These are phyloP conservation scores for Patiria miniata DNA, from an alignment of 35 echinoderm and acorn worm genomes.

Conservation along the genomic window DNA sequence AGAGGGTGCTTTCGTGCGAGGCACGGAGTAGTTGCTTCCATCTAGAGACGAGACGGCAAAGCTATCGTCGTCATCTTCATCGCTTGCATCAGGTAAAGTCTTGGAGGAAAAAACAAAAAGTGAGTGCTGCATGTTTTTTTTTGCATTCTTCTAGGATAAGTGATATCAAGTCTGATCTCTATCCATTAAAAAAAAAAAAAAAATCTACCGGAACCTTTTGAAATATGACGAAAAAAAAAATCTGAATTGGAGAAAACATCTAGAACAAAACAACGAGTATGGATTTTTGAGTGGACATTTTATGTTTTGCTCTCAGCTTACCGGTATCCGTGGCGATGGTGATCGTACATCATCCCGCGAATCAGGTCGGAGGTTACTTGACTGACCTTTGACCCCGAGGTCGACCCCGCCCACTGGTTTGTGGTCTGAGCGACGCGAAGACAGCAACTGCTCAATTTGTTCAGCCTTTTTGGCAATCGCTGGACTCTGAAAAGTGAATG, in stretches of 20 bases:
- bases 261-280: too few species aligned
- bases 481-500: slow-evolving; percentile 51
- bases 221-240: slow-evolving; percentile 29
- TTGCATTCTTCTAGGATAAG: not conserved
- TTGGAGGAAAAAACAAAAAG: slow-evolving; percentile 9
- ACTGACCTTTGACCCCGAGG: slow-evolving; percentile 48
- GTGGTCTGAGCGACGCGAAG: slow-evolving; percentile 35
- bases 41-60: slow-evolving; percentile 80
- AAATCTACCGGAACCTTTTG: not conserved
- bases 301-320: slow-evolving; percentile 31
- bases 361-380: slow-evolving; percentile 49
- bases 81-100: slow-evolving; percentile 85
- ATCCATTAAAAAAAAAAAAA: not conserved
- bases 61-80: slow-evolving; percentile 78
- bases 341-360: slow-evolving; percentile 39
- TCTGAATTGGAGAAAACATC: not conserved
- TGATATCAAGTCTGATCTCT: not conserved
- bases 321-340: slow-evolving; percentile 87
- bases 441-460: slow-evolving; percentile 78
- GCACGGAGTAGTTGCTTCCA: slow-evolving; percentile 54
- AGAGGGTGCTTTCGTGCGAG: slow-evolving; percentile 37
- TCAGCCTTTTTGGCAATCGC: slow-evolving; percentile 63
- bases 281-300: too few species aligned
- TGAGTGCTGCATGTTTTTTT: not conserved
- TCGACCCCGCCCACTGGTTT: slow-evolving; percentile 87